Conservation (phyloP, 2,797 vertebrate species). For the Aldrovandia affinis region DNA sequence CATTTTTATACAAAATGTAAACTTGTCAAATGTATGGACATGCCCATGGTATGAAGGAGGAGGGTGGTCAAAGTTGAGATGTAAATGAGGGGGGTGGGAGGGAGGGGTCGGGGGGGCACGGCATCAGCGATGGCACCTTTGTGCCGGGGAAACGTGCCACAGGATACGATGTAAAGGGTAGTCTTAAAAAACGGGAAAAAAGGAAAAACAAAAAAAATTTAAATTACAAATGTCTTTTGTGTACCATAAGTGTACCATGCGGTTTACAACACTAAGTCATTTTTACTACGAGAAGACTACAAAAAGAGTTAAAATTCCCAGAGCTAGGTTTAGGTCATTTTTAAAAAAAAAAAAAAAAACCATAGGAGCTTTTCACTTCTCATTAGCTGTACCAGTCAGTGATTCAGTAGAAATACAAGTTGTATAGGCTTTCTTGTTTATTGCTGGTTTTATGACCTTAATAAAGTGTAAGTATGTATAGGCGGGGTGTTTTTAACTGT, state of each 20-base stretch:
- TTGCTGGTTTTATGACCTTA: slow-evolving; percentile 94
- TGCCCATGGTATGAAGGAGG: slow-evolving; percentile 85
- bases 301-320: slow-evolving; percentile 78
- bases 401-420: slow-evolving; percentile 91
- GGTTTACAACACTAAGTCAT: slow-evolving; percentile 89
- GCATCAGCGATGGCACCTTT: slow-evolving; percentile 57
- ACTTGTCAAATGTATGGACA: slow-evolving; percentile 83
- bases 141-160: slow-evolving; percentile 74
- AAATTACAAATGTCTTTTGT: slow-evolving; percentile 60
- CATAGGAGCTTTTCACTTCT: slow-evolving; percentile 93
- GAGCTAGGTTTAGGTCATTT: slow-evolving; percentile 88
- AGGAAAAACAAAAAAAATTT: slow-evolving; percentile 51
- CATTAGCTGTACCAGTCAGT: slow-evolving; percentile 92
- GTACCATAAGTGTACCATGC: slow-evolving; percentile 79
- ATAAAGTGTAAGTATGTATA: slow-evolving; percentile 99
- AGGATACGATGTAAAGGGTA: slow-evolving; percentile 78
- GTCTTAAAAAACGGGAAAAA: slow-evolving; percentile 75
- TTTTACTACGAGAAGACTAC: slow-evolving; percentile 74
- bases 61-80: slow-evolving; percentile 74
- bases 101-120: not conserved
- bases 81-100: slow-evolving; percentile 75
- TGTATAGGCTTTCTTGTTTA: slow-evolving; percentile 97
- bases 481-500: slow-evolving; percentile 99
- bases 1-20: slow-evolving; percentile 87
- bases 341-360: slow-evolving; percentile 62